phyloP scores from a whole-genome alignment of 2,888 invertebrate species.

The Megastigmus dorsalis region DNA sequence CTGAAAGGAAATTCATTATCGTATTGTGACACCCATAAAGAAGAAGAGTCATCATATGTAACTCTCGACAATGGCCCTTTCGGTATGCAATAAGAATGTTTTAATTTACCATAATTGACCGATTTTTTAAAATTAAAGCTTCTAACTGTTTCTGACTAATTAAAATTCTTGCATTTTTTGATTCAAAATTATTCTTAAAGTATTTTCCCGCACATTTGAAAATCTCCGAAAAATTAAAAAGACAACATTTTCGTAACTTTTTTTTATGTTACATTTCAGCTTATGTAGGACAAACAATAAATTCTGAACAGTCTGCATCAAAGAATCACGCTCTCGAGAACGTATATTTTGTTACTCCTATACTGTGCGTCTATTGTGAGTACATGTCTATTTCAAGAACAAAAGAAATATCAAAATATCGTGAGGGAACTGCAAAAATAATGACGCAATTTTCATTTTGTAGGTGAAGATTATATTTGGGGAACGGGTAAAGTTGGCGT shows the following conservation, averaged over 20 bases:
- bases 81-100: constrained; percentile 59
- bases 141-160: neutral
- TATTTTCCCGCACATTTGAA: no score
- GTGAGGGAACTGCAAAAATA: neutral
- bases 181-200: constrained; percentile 11
- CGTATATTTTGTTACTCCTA: constrained; percentile 76
- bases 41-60: constrained; percentile 72
- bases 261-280: constrained; percentile 60
- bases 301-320: constrained; percentile 59
- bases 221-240: neutral
- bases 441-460: constrained; percentile 57
- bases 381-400: constrained; percentile 57
- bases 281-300: constrained; percentile 67
- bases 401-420: constrained; percentile 48
- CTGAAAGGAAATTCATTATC: constrained; percentile 72
- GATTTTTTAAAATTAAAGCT: neutral
- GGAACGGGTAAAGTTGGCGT: constrained; percentile 78
- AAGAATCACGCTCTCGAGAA: constrained; percentile 74
- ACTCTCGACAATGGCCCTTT: constrained; percentile 72
- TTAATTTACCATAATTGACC: neutral
- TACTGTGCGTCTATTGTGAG: constrained; percentile 78
- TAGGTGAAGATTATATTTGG: constrained; percentile 81
- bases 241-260: neutral
- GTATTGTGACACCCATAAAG: constrained; percentile 70
- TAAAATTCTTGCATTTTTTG: constrained; percentile 21